Conservation (phyloP, 2,888 invertebrate species). For the Plusia festucae region DNA sequence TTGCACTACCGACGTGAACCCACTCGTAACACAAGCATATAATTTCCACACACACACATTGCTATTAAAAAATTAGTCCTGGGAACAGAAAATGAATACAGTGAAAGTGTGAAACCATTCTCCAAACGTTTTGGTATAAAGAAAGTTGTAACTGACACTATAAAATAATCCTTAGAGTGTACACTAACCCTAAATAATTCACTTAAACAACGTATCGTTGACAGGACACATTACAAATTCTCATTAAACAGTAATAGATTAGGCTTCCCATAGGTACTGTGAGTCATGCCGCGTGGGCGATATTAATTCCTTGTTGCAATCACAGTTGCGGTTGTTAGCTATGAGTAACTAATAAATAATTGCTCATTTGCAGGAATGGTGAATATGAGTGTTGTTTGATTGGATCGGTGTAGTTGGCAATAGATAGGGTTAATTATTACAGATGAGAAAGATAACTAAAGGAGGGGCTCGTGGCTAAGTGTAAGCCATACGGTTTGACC, state of each 20-base stretch:
- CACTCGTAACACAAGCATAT: no score
- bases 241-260: conserved; percentile 57
- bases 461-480: no score
- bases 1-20: no score
- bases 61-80: no score
- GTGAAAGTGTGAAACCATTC: no score
- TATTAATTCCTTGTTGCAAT: conserved; percentile 65
- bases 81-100: no score
- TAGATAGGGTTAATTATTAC: neutral
- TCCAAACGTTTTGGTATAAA: neutral
- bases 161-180: neutral
- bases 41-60: no score
- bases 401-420: conserved; percentile 17
- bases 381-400: conserved; percentile 40
- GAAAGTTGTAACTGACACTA: neutral
- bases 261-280: conserved; percentile 45
- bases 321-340: conserved; percentile 48
- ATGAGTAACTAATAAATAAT: conserved; percentile 59
- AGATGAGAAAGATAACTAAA: no score
- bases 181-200: conserved; percentile 20
- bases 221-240: conserved; percentile 51
- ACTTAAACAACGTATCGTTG: conserved; percentile 46
- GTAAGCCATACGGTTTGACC: no score
- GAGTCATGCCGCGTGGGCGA: conserved; percentile 68
- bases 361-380: conserved; percentile 51